phyloP scores from a whole-genome alignment of 2,888 invertebrate species.

The Sarcophaga carnaria region DNA sequence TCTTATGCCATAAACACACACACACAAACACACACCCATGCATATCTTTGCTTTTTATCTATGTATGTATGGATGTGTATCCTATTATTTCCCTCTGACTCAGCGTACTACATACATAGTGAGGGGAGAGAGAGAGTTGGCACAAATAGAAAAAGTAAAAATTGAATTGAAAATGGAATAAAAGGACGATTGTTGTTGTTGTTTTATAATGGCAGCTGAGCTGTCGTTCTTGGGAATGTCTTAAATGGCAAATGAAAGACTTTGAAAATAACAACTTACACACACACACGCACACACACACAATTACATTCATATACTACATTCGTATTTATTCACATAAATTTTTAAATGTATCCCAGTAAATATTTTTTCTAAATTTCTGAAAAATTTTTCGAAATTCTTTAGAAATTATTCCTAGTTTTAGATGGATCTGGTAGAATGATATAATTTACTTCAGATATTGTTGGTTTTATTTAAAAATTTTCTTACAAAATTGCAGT shows the following conservation, averaged over 20 bases:
- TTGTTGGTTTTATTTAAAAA: too few relatives aligned
- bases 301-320: background rate
- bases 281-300: background rate
- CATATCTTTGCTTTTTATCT: background rate
- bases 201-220: conserved; percentile 1
- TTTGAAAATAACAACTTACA: conserved; percentile 36
- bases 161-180: conserved; percentile 54
- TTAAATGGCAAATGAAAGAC: conserved; percentile 62
- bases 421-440: too few relatives aligned
- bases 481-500: conserved; percentile 4
- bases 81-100: too few relatives aligned
- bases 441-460: too few relatives aligned
- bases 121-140: too few relatives aligned
- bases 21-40: conserved; percentile 9
- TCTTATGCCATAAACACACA: conserved; percentile 16
- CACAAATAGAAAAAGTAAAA: conserved; percentile 33
- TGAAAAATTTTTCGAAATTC: too few relatives aligned
- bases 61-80: background rate
- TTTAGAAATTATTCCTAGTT: too few relatives aligned
- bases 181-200: conserved; percentile 46
- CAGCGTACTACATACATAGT: too few relatives aligned
- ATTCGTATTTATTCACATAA: too few relatives aligned
- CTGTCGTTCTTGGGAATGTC: conserved; percentile 44
- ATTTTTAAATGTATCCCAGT: too few relatives aligned
- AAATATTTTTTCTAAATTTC: too few relatives aligned